Evolutionary conservation across 2,888 invertebrate species (phyloP).

Genomic region (Drosophila ezoana): DNA sequence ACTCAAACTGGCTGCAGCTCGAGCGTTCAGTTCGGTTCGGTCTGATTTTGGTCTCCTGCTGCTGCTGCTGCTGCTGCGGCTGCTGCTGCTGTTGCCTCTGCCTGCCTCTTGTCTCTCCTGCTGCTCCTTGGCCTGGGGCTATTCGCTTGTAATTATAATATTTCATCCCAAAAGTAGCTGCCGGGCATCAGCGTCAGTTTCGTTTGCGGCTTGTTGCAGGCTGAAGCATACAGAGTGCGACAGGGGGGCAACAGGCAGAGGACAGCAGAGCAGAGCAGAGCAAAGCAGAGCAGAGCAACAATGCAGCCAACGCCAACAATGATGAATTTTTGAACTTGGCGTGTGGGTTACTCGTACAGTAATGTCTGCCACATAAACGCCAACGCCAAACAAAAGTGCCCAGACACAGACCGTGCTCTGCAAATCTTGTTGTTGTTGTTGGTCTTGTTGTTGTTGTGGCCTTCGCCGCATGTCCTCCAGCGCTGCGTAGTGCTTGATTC

Average conservation of each 20-base stretch:
- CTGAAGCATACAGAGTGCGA: slow-evolving; percentile 28
- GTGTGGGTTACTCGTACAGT: slow-evolving; percentile 68
- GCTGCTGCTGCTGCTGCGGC: slow-evolving; percentile 15
- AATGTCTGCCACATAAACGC: slow-evolving; percentile 63
- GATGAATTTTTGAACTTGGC: slow-evolving; percentile 79
- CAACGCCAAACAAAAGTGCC: slow-evolving; percentile 29
- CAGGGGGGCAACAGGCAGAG: slow-evolving; percentile 6
- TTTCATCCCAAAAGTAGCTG: slow-evolving; percentile 85
- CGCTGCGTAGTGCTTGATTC: slow-evolving; percentile 39
- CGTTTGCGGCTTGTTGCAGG: slow-evolving; percentile 77
- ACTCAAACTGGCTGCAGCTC: slow-evolving; percentile 46
- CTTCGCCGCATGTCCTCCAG: slow-evolving; percentile 39
- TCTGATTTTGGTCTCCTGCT: slow-evolving; percentile 41
- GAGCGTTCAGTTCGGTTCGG: slow-evolving; percentile 40
- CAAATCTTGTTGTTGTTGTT: neutral
- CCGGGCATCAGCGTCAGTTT: slow-evolving; percentile 79
- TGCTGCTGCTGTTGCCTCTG: slow-evolving; percentile 7
- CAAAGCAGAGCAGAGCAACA: slow-evolving; percentile 65
- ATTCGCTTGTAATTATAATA: slow-evolving; percentile 85
- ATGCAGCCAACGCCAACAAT: slow-evolving; percentile 77
- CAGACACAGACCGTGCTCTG: neutral
- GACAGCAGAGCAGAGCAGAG: slow-evolving; percentile 18
- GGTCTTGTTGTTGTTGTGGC: slow-evolving; percentile 6
- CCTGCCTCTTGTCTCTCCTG: slow-evolving; percentile 43
- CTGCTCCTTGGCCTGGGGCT: slow-evolving; percentile 76